phyloP scores from a whole-genome alignment of 2,888 invertebrate species.

The Tholera decimalis region DNA sequence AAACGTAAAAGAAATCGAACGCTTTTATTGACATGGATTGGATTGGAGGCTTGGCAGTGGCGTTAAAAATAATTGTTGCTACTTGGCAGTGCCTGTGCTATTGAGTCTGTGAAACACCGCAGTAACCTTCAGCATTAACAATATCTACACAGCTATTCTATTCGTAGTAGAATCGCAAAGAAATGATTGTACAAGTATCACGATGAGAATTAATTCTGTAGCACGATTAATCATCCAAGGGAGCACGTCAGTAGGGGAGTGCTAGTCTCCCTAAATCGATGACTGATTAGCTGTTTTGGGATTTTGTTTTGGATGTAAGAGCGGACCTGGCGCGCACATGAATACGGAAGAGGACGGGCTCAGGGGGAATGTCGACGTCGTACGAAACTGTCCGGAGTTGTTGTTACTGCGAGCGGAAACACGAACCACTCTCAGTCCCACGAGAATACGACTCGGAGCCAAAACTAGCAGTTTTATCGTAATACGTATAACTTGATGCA shows the following conservation, averaged over 20 bases:
- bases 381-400: constrained; percentile 48
- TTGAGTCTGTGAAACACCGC: constrained; percentile 2
- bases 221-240: constrained; percentile 66
- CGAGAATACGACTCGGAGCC: constrained; percentile 43
- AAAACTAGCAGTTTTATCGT: constrained; percentile 49
- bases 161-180: constrained; percentile 50
- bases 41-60: constrained; percentile 20
- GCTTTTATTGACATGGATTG: constrained; percentile 32
- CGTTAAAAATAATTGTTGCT: constrained; percentile 20
- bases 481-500: constrained; percentile 41
- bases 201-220: constrained; percentile 61
- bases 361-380: constrained; percentile 43
- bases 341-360: constrained; percentile 37
- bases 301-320: constrained; percentile 46
- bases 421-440: constrained; percentile 58
- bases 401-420: constrained; percentile 54
- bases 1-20: constrained; percentile 39
- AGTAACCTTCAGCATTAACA: constrained; percentile 27
- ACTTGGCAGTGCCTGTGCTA: constrained; percentile 11
- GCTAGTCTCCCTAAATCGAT: constrained; percentile 61
- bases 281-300: constrained; percentile 66
- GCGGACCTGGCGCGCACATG: constrained; percentile 34
- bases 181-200: constrained; percentile 60
- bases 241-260: constrained; percentile 62
- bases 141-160: constrained; percentile 8